These are phyloP conservation scores for Formica exsecta DNA, from an alignment of 1,140 invertebrate genomes.

Conservation along the genomic window DNA sequence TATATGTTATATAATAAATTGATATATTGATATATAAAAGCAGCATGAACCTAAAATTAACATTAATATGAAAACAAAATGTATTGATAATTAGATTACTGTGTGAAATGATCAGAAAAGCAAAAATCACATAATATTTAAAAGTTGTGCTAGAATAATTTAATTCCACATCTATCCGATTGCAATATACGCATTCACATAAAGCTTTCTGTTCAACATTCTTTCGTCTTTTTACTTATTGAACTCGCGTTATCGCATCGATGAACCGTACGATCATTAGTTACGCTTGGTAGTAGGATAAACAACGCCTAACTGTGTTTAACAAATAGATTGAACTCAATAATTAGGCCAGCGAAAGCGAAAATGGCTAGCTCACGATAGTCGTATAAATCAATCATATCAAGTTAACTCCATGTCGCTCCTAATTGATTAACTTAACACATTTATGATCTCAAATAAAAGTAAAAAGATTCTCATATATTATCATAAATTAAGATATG, in stretches of 20 bases:
- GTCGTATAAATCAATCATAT: constrained; percentile 26
- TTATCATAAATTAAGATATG: too few relatives aligned
- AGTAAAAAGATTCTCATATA: not conserved
- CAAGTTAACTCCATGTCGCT: constrained; percentile 19
- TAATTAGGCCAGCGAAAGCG: constrained; percentile 76
- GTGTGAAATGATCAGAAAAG: not conserved
- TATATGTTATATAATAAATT: too few relatives aligned
- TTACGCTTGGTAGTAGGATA: constrained; percentile 60
- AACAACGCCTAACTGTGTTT: constrained; percentile 77
- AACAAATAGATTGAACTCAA: constrained; percentile 75
- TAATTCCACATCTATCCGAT: constrained; percentile 28
- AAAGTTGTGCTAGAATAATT: constrained; percentile 14
- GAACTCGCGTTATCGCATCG: constrained; percentile 47
- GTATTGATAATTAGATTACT: not conserved
- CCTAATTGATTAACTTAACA: not conserved
- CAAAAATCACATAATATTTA: not conserved
- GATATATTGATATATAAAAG: too few relatives aligned
- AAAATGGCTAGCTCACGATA: constrained; percentile 56
- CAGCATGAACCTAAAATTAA: too few relatives aligned
- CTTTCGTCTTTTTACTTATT: constrained; percentile 55
- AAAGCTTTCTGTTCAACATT: constrained; percentile 44
- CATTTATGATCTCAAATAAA: constrained; percentile 1
- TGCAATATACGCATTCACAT: constrained; percentile 20
- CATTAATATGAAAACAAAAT: too few relatives aligned
- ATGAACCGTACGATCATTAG: constrained; percentile 73